Evolutionary conservation across 2,797 vertebrate species (phyloP), one percentile per base, ranked within the genome.

Genomic region (Rhinoraja longicauda): DNA sequence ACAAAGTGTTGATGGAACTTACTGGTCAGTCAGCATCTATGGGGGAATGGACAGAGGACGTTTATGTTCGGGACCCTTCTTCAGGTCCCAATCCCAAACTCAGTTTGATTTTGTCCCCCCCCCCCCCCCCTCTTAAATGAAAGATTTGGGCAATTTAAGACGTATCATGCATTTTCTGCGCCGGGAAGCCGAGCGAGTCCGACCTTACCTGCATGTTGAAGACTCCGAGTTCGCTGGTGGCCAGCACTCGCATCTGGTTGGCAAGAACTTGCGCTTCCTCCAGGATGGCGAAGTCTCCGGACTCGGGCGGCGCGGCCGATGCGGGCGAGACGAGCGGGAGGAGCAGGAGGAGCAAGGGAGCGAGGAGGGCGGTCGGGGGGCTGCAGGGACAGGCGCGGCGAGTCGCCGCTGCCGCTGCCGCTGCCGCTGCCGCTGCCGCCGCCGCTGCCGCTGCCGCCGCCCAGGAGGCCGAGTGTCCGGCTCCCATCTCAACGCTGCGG

Each of bases 191-290:
- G 36, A 19, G 36, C n/a, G n/a, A n/a, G n/a, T n/a, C n/a, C 5
- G 93, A 91, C 19, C 79, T 95, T 97, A 99, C 98, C 98, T 99
- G 98, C 98, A 99, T 98, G 10, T 97, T 98, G 94, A 98, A 97
- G 82, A 99, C 98, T 93, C 98, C 97, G 94, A 99, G 97, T 96
- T 99, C 98, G 96, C 99, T 98, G 0, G 97, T 95, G 53, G 98
- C 98, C 79, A 99, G 97, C 93, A 97, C 98, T 92, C 96, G 97
- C 98, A 99, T 99, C 94, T 99, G 98, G 45, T 97, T 96, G 77
- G 98, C 97, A 95, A 99, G 94, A 94, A 99, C 97, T 95, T 97
- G 98, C 82, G 98, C 98, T 93, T 98, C 98, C 78, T 98, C 98
- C 96, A 99, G 95, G 96, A 99, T 98, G 93, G 98, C 98, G 96